A percentile compares a stretch with the other conserved stretches of the same genome.
Conservation (phyloP, 1,140 invertebrate species). For the Doryteuthis pealeii region DNA sequence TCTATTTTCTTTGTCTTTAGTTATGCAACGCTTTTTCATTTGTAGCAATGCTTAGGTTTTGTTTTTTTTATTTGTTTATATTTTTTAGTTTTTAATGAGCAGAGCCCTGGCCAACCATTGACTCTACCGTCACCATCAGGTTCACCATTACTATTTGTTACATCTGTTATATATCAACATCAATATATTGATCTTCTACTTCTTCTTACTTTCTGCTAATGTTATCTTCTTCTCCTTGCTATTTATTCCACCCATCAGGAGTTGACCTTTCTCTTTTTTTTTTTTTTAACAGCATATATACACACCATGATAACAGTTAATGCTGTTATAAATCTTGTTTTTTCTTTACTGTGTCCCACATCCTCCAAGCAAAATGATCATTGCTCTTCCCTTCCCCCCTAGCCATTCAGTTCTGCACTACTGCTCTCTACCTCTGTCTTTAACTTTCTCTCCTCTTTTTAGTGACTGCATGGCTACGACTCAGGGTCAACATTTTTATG, state of each 20-base stretch:
- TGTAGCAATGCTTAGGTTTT: constrained; percentile 5
- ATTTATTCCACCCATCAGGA: not conserved
- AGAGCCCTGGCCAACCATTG: not conserved
- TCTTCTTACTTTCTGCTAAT: not conserved
- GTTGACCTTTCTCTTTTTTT: too few species aligned
- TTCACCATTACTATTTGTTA: constrained; percentile 8
- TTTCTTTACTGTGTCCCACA: too few species aligned
- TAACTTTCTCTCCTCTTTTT: too few species aligned
- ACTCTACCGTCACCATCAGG: not conserved
- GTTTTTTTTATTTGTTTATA: constrained; percentile 3
- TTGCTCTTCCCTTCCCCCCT: too few species aligned
- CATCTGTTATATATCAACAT: not conserved
- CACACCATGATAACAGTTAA: too few species aligned
- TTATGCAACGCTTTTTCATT: not conserved
- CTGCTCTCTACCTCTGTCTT: too few species aligned
- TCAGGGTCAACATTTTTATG: too few species aligned
- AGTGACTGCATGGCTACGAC: too few species aligned
- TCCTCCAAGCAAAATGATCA: too few species aligned
- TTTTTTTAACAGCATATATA: too few species aligned
- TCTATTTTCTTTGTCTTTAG: not conserved
- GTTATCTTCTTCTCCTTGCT: not conserved
- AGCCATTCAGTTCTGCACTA: too few species aligned
- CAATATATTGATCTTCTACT: not conserved
- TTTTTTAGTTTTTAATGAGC: constrained; percentile 11
- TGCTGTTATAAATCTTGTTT: too few species aligned